Conservation (phyloP, 2,113 vertebrate species). For the Tauraco erythrolophus region DNA sequence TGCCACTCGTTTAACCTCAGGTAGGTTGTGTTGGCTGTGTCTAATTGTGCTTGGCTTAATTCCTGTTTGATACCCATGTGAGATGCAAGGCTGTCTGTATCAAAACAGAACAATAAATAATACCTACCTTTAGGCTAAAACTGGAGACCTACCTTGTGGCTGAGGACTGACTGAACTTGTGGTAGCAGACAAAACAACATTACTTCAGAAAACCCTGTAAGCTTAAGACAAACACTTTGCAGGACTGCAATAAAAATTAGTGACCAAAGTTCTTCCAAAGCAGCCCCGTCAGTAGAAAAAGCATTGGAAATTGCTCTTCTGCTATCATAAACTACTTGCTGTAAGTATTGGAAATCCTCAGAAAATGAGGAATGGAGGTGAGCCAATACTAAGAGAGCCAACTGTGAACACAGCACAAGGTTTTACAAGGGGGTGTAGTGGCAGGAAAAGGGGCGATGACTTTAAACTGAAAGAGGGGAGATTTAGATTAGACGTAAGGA, state of each 20-base stretch:
- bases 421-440: neutral
- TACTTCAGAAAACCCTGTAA: neutral
- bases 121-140: neutral
- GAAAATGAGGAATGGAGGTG: neutral
- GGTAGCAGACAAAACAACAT: neutral
- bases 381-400: neutral
- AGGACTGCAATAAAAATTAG: neutral
- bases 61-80: neutral
- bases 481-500: no score
- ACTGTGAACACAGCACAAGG: neutral
- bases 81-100: neutral
- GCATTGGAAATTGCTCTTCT: neutral
- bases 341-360: neutral
- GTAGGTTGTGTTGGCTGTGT: neutral
- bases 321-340: neutral
- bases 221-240: neutral
- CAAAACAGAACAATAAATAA: neutral
- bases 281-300: neutral
- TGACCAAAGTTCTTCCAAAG: neutral
- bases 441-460: no score
- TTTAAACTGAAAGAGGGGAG: no score
- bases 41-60: neutral
- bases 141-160: neutral
- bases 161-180: neutral
- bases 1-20: neutral